Evolutionary conservation across 2,113 vertebrate genomes (phyloP), one percentile per base, ranked within the genome.

Genomic region (Chaetodon trifascialis): DNA sequence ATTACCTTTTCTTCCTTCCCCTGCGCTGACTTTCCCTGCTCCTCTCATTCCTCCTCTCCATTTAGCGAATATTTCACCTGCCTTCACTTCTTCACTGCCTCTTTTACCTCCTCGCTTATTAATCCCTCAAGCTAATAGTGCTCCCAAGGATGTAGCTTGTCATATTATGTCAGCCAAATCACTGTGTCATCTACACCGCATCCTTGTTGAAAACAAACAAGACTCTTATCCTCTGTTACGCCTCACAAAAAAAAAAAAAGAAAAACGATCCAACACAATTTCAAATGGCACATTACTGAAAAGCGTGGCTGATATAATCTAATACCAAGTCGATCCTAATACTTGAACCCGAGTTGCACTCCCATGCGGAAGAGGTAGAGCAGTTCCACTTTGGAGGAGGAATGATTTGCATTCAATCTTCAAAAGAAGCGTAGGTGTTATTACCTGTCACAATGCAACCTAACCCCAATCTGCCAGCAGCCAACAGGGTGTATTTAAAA

Each of bases 351-450:
- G 12, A 70, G 74, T 76, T 80, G 49, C 82, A 64, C 77, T 85
- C 55, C 73, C 17, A 64, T 16, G 47, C 4, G 4, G 60, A 7
- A 21, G 60, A 88, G 23, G 62, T 63, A 38, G 16, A 78, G 68
- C 76, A 30, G 79, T 56, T 84, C 36, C 30, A 79, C 82, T 84
- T 77, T 70, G 47, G 52, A 52, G 59, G 23, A 67, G 46, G 71
- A 87, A 83, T 80, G 62, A 93, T 91, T 89, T 93, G 79, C 88
- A 93, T 94, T 89, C 81, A 86, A 87, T 94, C 87, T 92, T 76
- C 67, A 84, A 55, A 86, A 84, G 59, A 38, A 69, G 81, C 63
- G 36, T 71, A 76, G 54, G 79, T 72, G 85, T 88, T 87, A 85
- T 91, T 90, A 86, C 85, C 85, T 87, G 82, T 80, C 90, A 89